Conservation (phyloP, 2,888 invertebrate species). For the Acanthosepion esculentum region DNA sequence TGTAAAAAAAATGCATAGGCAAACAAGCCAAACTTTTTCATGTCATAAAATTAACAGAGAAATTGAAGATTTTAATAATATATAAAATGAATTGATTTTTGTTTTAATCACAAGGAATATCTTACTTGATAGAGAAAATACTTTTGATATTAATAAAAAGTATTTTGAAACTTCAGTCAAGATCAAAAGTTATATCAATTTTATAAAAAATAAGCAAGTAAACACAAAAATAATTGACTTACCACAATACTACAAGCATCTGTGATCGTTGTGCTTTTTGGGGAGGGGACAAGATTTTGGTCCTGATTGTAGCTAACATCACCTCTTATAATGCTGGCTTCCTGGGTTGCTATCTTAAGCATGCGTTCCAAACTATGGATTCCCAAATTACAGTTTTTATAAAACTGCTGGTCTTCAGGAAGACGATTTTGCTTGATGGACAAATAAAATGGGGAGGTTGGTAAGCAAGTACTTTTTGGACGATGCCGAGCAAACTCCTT, state of each 20-base stretch:
- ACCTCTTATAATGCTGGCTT: neutral
- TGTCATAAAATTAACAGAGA: too few species aligned
- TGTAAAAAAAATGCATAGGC: too few species aligned
- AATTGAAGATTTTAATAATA: too few species aligned
- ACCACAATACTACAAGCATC: neutral
- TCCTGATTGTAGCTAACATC: neutral
- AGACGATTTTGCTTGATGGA: neutral
- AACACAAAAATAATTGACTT: neutral
- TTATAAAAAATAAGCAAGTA: too few species aligned
- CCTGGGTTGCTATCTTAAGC: neutral
- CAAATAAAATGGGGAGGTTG: neutral
- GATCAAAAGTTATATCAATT: too few species aligned
- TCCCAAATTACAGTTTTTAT: conserved; percentile 14
- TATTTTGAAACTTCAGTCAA: too few species aligned
- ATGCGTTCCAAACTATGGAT: neutral
- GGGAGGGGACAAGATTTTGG: neutral
- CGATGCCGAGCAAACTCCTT: conserved; percentile 4
- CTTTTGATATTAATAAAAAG: too few species aligned
- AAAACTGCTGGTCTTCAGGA: neutral
- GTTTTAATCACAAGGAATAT: too few species aligned
- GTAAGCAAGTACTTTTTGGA: neutral
- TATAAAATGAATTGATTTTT: too few species aligned
- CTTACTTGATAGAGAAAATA: too few species aligned
- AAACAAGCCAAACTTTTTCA: too few species aligned
- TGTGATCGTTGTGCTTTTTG: neutral